phyloP scores from a whole-genome alignment of 2,888 invertebrate genomes.

The Glyphotaelius pellucidus region DNA sequence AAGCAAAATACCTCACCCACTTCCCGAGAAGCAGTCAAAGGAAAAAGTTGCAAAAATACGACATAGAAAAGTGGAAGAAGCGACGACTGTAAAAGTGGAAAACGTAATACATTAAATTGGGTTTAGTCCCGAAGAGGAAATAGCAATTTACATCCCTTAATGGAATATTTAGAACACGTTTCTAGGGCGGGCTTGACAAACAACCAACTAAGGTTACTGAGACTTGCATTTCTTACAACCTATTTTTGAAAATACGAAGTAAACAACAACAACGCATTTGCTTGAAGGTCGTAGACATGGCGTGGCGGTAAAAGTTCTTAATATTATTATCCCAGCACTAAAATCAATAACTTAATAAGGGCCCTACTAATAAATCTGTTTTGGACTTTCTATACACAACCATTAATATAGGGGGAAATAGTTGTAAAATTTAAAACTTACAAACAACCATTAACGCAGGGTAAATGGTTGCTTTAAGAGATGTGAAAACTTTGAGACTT shows the following conservation, averaged over 20 bases:
- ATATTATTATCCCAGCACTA: no score
- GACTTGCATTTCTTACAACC: not conserved
- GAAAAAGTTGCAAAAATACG: not conserved
- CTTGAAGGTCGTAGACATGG: not conserved
- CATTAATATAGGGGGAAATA: no score
- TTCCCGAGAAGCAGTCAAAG: not conserved
- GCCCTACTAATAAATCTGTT: no score
- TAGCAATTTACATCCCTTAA: not conserved
- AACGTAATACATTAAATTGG: not conserved
- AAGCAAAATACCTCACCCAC: not conserved
- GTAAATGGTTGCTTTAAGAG: no score
- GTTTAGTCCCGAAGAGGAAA: not conserved
- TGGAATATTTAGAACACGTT: not conserved
- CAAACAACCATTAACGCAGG: no score
- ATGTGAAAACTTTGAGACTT: no score
- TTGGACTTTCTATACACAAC: no score
- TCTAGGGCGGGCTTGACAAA: not conserved
- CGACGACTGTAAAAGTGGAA: not conserved
- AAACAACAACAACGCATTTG: not conserved
- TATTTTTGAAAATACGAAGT: not conserved
- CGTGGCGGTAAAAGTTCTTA: no score
- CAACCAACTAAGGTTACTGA: not conserved
- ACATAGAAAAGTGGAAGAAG: not conserved
- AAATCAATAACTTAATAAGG: no score
- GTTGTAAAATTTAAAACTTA: no score